Percentiles rank a stretch among this genome's conserved stretches.
Evolutionary conservation across 92 coral and sea anemone species (phyloP).

Genomic region (Epizoanthus illoricatus): DNA sequence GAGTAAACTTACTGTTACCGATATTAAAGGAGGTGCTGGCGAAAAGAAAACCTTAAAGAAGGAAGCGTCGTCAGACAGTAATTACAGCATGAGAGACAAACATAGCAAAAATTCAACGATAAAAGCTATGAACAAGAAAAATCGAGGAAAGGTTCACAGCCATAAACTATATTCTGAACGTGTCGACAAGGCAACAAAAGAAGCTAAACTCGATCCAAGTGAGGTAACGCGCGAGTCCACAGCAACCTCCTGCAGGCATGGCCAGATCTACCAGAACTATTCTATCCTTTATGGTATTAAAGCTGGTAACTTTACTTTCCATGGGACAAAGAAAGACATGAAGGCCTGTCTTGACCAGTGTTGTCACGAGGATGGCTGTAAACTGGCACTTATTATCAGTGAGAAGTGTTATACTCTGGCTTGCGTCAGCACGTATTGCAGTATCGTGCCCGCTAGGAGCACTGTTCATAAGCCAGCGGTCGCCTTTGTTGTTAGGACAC

Average conservation of each 20-base stretch:
- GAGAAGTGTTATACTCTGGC: constrained; percentile 64
- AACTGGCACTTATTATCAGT: constrained; percentile 59
- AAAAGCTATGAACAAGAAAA: too few species aligned
- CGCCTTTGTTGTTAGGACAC: constrained; percentile 62
- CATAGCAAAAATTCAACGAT: too few species aligned
- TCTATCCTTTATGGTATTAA: constrained; percentile 66
- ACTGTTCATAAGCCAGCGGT: constrained; percentile 50
- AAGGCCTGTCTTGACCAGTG: constrained; percentile 57
- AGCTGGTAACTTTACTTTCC: constrained; percentile 68
- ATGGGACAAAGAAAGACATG: constrained; percentile 55
- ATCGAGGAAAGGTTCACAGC: neutral
- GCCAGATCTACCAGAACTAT: constrained; percentile 55
- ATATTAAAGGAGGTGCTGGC: too few species aligned
- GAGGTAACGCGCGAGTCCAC: neutral
- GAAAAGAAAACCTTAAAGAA: neutral
- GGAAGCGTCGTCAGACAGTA: constrained; percentile 10
- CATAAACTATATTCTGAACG: neutral
- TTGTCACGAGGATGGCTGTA: constrained; percentile 59
- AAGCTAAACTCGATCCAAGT: neutral
- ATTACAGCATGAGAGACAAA: too few species aligned
- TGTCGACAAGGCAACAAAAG: neutral
- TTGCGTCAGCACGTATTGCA: constrained; percentile 65
- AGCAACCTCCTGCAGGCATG: constrained; percentile 40
- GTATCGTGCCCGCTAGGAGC: constrained; percentile 64
- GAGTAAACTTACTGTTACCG: neutral